A percentile compares a stretch with the other conserved stretches of the same genome.
Evolutionary conservation across 64 coral and sea anemone genomes (phyloP).

Genomic region (Stichodactyla mertensii): DNA sequence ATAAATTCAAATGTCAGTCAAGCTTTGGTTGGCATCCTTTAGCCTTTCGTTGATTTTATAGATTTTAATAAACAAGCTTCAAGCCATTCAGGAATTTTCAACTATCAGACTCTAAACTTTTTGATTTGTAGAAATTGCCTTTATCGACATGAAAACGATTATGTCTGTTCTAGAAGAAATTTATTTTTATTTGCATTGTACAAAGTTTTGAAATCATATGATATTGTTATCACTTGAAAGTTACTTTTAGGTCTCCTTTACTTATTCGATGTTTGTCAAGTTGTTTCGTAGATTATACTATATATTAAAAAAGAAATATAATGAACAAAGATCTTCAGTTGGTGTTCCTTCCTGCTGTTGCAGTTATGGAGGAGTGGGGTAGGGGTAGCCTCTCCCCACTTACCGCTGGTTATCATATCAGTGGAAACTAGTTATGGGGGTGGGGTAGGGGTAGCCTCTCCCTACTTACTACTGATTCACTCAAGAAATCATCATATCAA

Average conservation of each 20-base stretch:
- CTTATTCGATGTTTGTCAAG: neutral
- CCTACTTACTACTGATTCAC: too few relatives aligned
- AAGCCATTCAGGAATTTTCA: neutral
- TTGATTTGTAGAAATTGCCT: neutral
- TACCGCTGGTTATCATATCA: neutral
- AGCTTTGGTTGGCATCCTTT: neutral
- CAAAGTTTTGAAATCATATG: conserved; percentile 2
- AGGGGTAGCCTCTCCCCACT: too few relatives aligned
- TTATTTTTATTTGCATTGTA: conserved; percentile 3
- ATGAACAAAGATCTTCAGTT: neutral
- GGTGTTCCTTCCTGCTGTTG: too few relatives aligned
- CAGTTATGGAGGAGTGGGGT: too few relatives aligned
- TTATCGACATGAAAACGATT: neutral
- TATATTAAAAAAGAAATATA: neutral
- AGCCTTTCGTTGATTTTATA: neutral
- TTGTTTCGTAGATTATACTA: neutral
- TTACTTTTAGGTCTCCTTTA: neutral
- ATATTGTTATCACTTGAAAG: neutral
- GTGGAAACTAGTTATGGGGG: neutral
- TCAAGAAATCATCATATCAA: neutral
- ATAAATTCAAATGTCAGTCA: too few relatives aligned
- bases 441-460: too few relatives aligned
- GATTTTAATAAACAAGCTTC: too few relatives aligned
- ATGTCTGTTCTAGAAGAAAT: neutral
- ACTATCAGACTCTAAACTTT: neutral